Conservation (phyloP, 2,113 vertebrate species). For the Sylvicapra grimmia region DNA sequence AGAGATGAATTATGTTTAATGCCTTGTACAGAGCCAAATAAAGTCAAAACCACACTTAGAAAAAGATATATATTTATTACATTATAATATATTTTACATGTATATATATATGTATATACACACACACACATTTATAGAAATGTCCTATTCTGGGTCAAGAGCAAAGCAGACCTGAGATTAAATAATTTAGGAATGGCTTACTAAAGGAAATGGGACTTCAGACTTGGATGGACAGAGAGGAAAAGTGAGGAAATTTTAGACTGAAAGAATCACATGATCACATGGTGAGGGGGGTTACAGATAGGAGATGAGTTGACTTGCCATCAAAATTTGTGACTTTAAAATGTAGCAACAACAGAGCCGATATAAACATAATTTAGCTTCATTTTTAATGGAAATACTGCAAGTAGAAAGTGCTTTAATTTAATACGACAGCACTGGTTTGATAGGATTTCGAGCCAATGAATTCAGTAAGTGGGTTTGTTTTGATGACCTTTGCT, state of each 20-base stretch:
- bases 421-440: conserved; percentile 31
- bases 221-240: neutral
- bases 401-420: neutral
- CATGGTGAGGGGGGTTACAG: fast-evolving
- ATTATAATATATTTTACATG: neutral
- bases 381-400: conserved; percentile 5
- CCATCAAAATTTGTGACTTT: neutral
- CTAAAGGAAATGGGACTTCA: neutral
- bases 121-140: neutral
- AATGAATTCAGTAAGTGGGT: conserved; percentile 46
- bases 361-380: neutral
- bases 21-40: neutral
- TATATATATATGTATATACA: neutral
- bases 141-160: neutral
- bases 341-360: neutral
- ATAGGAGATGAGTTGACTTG: neutral
- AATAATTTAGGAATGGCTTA: neutral
- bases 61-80: neutral
- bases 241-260: neutral
- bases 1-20: neutral
- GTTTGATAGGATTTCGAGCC: conserved; percentile 49
- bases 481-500: conserved; percentile 70
- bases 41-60: neutral
- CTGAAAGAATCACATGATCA: neutral
- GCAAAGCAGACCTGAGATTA: neutral